A percentile compares a stretch with the other conserved stretches of the same genome.
These are phyloP conservation scores for Nematopogon swammerdamellus DNA, from an alignment of 2,888 invertebrate genomes.

Conservation along the genomic window DNA sequence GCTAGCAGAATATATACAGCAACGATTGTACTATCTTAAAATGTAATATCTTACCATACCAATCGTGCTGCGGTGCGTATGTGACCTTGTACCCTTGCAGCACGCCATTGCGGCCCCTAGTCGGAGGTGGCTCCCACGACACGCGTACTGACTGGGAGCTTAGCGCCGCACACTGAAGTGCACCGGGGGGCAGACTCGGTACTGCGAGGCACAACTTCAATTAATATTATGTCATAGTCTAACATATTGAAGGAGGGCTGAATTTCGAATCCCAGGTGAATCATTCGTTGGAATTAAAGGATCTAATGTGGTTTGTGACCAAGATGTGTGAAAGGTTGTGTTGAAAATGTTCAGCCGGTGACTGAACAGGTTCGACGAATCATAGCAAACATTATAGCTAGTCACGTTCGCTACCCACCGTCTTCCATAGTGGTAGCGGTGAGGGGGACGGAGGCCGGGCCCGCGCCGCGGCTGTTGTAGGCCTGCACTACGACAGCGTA, in stretches of 20 bases:
- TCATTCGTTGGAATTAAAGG: slow-evolving; percentile 5
- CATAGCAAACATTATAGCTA: too few species aligned
- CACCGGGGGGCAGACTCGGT: slow-evolving; percentile 81
- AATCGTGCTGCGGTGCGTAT: slow-evolving; percentile 73
- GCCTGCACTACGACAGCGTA: slow-evolving; percentile 84
- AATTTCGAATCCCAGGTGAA: neutral
- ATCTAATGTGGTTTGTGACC: slow-evolving; percentile 4
- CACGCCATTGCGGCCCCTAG: slow-evolving; percentile 79
- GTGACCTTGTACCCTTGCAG: slow-evolving; percentile 84
- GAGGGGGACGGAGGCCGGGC: slow-evolving; percentile 78
- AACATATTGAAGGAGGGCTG: neutral
- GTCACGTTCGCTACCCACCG: too few species aligned
- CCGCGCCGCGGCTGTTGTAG: slow-evolving; percentile 82
- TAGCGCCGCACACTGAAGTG: slow-evolving; percentile 75
- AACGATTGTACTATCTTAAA: too few species aligned
- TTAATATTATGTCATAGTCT: slow-evolving; percentile 1
- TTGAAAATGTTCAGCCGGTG: too few species aligned
- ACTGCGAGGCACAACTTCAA: too few species aligned
- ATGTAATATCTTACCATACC: slow-evolving; percentile 68
- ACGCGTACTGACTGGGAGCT: slow-evolving; percentile 83
- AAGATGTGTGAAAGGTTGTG: too few species aligned
- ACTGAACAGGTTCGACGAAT: too few species aligned
- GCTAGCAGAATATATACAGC: too few species aligned
- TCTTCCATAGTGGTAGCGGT: slow-evolving; percentile 81
- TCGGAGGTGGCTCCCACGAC: slow-evolving; percentile 80